A percentile compares a stretch with the other conserved stretches of the same genome.
phyloP scores from a whole-genome alignment of 2,888 invertebrate genomes.

The Polydrusus cervinus region DNA sequence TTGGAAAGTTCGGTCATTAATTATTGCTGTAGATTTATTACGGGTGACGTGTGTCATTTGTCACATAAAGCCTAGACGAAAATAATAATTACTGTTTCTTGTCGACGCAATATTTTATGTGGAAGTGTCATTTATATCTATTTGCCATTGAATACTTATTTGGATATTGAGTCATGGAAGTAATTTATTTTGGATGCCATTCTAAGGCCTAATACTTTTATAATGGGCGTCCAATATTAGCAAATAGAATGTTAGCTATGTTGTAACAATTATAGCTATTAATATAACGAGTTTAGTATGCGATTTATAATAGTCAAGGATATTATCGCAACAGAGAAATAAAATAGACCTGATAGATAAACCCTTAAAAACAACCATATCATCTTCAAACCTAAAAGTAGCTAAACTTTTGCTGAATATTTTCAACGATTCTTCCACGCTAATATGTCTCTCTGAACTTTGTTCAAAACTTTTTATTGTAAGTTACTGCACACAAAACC shows the following conservation, averaged over 20 bases:
- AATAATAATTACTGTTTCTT: neutral
- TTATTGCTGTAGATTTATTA: neutral
- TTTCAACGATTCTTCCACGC: neutral
- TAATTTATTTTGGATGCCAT: too few relatives aligned
- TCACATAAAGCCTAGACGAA: neutral
- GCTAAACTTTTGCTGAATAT: neutral
- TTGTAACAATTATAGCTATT: too few relatives aligned
- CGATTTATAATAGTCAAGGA: too few relatives aligned
- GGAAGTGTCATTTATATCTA: too few relatives aligned
- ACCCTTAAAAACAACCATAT: neutral
- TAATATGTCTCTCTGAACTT: neutral
- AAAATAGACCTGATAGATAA: neutral
- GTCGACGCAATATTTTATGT: neutral
- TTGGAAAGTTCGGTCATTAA: conserved; percentile 1
- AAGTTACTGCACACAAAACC: neutral
- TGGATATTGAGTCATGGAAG: too few relatives aligned
- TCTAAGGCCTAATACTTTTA: too few relatives aligned
- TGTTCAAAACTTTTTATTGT: neutral
- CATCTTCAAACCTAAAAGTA: neutral
- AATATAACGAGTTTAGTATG: too few relatives aligned
- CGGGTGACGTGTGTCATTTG: neutral
- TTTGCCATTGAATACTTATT: too few relatives aligned
- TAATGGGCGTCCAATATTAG: too few relatives aligned
- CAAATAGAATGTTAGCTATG: too few relatives aligned
- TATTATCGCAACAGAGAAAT: too few relatives aligned